Evolutionary conservation across 2,888 invertebrate genomes (phyloP).

Genomic region (Drosophila mimetica): DNA sequence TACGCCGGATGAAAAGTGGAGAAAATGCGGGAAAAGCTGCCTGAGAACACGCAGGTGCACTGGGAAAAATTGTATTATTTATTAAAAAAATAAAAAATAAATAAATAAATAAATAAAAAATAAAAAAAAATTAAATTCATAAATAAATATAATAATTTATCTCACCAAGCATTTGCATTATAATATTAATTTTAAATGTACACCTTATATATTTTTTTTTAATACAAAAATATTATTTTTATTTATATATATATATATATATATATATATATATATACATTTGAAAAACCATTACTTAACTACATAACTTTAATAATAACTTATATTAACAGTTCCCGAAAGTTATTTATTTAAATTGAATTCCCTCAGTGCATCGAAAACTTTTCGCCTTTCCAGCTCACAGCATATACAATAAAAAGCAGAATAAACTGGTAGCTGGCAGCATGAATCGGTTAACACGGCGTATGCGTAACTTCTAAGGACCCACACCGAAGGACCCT

Average conservation of each 20-base stretch:
- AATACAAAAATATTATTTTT: too few relatives aligned
- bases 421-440: constrained; percentile 36
- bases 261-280: too few relatives aligned
- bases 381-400: constrained; percentile 6
- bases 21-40: neutral
- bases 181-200: too few relatives aligned
- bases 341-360: neutral
- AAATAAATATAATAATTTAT: too few relatives aligned
- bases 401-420: constrained; percentile 18
- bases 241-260: too few relatives aligned
- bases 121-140: neutral
- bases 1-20: constrained; percentile 7
- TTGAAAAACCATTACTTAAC: too few relatives aligned
- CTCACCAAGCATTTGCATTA: too few relatives aligned
- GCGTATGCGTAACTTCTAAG: constrained; percentile 76
- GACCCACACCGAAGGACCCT: constrained; percentile 50
- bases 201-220: too few relatives aligned
- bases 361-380: constrained; percentile 8
- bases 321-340: too few relatives aligned
- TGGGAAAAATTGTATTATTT: neutral
- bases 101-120: neutral
- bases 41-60: constrained; percentile 5
- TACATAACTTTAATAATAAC: too few relatives aligned
- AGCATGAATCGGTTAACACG: constrained; percentile 41
- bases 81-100: neutral